Conservation (phyloP, 2,113 vertebrate species). For the Phoxinus phoxinus region DNA sequence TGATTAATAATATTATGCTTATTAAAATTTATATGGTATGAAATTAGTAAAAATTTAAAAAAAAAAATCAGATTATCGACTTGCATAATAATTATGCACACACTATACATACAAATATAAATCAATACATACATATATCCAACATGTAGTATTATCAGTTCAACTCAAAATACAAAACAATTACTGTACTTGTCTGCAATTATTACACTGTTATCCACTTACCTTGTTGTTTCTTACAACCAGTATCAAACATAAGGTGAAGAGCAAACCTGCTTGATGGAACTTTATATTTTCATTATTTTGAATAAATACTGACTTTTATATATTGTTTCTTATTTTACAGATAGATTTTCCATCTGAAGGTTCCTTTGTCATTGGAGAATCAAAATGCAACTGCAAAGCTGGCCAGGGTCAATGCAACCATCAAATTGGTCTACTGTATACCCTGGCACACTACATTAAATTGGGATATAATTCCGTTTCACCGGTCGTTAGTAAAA, state of each 20-base stretch:
- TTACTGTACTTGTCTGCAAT: not conserved
- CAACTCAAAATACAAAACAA: not conserved
- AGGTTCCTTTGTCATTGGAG: not conserved
- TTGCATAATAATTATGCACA: too few species aligned
- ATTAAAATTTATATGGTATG: too few species aligned
- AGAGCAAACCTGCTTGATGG: not conserved
- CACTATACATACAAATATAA: too few species aligned
- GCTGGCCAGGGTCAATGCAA: conserved; percentile 34
- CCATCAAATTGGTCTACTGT: conserved; percentile 31
- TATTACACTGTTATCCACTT: not conserved
- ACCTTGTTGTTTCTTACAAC: not conserved
- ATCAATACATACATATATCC: too few species aligned
- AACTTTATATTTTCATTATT: not conserved
- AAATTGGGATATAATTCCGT: conserved; percentile 19
- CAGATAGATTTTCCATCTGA: conserved; percentile 13
- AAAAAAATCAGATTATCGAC: too few species aligned
- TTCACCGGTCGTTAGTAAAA: not conserved
- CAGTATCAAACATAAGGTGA: not conserved
- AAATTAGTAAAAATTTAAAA: too few species aligned
- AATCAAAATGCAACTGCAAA: conserved; percentile 36
- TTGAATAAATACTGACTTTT: not conserved
- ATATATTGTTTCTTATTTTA: not conserved
- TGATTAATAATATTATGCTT: too few species aligned
- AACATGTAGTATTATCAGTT: not conserved
- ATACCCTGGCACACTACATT: conserved; percentile 21